These are phyloP conservation scores for Esox masquinongy DNA, from an alignment of 2,797 vertebrate species.

Conservation along the genomic window DNA sequence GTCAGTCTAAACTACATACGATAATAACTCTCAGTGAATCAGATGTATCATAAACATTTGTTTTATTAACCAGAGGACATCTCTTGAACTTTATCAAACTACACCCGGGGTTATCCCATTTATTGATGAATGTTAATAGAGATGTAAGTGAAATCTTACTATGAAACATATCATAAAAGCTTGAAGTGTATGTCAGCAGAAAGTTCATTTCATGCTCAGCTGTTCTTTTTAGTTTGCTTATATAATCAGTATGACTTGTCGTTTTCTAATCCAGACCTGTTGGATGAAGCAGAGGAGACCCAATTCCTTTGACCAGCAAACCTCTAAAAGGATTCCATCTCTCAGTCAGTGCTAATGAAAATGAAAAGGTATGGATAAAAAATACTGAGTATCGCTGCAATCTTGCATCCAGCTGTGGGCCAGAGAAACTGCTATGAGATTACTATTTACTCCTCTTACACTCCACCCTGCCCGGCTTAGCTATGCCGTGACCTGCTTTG, in stretches of 20 bases:
- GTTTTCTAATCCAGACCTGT: not conserved
- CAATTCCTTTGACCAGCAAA: slow-evolving; percentile 3
- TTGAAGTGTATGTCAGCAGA: not conserved
- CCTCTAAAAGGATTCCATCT: slow-evolving; percentile 26
- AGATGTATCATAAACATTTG: not conserved
- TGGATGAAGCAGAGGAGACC: not conserved
- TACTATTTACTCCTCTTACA: slow-evolving; percentile 67
- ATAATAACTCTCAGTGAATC: not conserved
- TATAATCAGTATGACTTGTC: not conserved
- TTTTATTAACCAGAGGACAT: not conserved
- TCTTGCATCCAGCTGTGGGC: slow-evolving; percentile 55
- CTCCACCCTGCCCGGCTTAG: slow-evolving; percentile 22
- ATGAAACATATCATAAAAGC: not conserved
- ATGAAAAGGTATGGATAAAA: slow-evolving; percentile 46
- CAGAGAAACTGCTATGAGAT: slow-evolving; percentile 74
- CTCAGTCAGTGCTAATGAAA: slow-evolving; percentile 49
- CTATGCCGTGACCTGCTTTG: not conserved
- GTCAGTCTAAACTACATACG: not conserved
- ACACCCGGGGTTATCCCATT: not conserved
- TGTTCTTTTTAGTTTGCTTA: not conserved
- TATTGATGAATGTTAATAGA: too few relatives aligned
- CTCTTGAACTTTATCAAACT: not conserved
- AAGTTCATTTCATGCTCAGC: not conserved
- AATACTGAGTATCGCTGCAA: slow-evolving; percentile 40
- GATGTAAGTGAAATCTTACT: not conserved